Base-by-base conservation (phyloP, 2,113 vertebrate species). In the Corynorhinus townsendii region DNA sequence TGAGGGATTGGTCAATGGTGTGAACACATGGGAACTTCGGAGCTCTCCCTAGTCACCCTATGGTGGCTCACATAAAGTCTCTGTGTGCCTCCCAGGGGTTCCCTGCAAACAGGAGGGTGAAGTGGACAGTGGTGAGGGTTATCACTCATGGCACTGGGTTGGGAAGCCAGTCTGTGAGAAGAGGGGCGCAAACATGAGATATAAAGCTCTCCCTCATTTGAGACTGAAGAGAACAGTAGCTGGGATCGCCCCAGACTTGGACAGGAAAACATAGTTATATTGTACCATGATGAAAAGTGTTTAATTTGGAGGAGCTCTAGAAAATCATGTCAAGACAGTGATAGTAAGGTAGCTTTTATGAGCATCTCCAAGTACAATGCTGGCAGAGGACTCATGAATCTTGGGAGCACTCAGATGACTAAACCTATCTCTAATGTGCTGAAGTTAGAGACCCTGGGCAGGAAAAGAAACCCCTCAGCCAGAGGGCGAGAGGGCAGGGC, bases 241-340 rank as follows among this genome's bases (percentile, higher is more conserved):
- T 71, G 69, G 69, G 19, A 20, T 47, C 28, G 11, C 35, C 68
- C 72, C 64, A 47, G 7, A 17, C 28, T 24, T 40, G 73, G 68
- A 54, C 22, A 43, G 45, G n/a, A 76, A 69, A 72, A 33, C 4
- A 6, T 5, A 49, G 11, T 59, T 73, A 10, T 35, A 20, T 86
- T 79, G 52, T 40, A 35, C 15, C 30, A 1, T 35, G 49, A 71
- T 56, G 8, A 90, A 82, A 91, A 71, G 15, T 56, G 3, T 76
- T 93, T 86, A 54, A 62, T 87, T 90, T 81, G 38, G 20, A 79
- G 49, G 80, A 77, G 22, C 69, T 90, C 38, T n/a, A 83, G 77
- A 95, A 69, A 94, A 76, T 76, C 79, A 12, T 84, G 89, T 93
- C 66, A 76, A 75, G 75, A 83, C 38, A 91, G 75, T 80, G 30